Percentiles rank a stretch among this genome's conserved stretches.
Evolutionary conservation across 2,113 vertebrate genomes (phyloP).

Genomic region (Prinia subflava): DNA sequence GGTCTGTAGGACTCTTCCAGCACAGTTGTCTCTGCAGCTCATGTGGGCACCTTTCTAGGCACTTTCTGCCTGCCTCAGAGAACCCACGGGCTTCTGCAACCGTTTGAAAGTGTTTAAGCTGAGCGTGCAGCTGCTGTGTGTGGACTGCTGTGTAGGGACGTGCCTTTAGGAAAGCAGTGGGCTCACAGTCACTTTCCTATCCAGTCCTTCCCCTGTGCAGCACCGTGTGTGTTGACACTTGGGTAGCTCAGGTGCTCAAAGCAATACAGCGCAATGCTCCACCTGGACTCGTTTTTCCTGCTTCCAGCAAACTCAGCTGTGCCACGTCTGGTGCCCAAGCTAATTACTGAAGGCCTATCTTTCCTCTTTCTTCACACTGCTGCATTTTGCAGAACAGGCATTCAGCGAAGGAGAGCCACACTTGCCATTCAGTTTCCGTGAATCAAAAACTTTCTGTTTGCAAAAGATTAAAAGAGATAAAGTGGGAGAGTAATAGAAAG

Average conservation of each 20-base stretch:
- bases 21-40: neutral
- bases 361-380: neutral
- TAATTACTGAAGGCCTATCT: slow-evolving; percentile 24
- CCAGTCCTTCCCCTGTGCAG: neutral
- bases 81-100: neutral
- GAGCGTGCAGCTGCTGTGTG: neutral
- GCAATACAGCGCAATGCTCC: neutral
- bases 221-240: neutral
- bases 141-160: neutral
- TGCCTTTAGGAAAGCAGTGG: neutral
- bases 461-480: neutral
- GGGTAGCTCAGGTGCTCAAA: neutral
- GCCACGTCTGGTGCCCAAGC: neutral
- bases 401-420: neutral
- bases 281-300: slow-evolving; percentile 47
- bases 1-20: neutral
- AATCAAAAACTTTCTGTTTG: neutral
- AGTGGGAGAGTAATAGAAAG: neutral
- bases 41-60: neutral
- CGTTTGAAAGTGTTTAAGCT: neutral
- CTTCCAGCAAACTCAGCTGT: slow-evolving; percentile 40
- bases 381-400: slow-evolving; percentile 14
- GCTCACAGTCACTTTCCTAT: neutral
- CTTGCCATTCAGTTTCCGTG: neutral
- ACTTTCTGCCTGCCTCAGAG: neutral